Evolutionary conservation across 2,113 vertebrate species (phyloP).

Genomic region (Amphilophus citrinellus): DNA sequence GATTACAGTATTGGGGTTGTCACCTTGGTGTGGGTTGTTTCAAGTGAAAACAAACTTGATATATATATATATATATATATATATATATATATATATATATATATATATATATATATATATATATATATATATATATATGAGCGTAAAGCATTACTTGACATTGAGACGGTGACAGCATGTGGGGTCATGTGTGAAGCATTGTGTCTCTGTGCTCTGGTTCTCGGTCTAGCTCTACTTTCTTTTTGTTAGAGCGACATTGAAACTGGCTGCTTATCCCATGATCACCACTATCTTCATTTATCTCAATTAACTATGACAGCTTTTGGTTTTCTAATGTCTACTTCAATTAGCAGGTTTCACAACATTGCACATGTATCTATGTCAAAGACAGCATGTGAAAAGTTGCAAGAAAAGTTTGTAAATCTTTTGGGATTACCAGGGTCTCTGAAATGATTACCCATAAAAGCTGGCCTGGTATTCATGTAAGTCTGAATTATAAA

Average conservation of each 20-base stretch:
- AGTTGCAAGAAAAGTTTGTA: background rate
- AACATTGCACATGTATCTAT: conserved; percentile 23
- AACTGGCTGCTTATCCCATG: conserved; percentile 66
- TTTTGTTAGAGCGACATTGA: conserved; percentile 69
- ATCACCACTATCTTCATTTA: conserved; percentile 76
- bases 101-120: no score
- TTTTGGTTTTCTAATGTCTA: conserved; percentile 76
- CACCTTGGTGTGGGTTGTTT: no score
- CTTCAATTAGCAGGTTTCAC: conserved; percentile 62
- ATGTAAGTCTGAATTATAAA: background rate
- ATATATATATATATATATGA: no score
- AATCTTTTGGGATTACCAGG: background rate
- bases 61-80: no score
- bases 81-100: no score
- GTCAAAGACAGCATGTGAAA: conserved; percentile 30
- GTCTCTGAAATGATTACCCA: background rate
- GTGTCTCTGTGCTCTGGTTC: conserved; percentile 2
- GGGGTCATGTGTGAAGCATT: conserved; percentile 35
- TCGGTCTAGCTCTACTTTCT: conserved; percentile 6
- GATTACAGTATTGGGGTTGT: no score
- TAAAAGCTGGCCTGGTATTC: background rate
- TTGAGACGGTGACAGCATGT: conserved; percentile 38
- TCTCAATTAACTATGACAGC: conserved; percentile 81
- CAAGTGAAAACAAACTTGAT: no score
- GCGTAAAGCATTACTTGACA: background rate